These are phyloP conservation scores for Phataginus tricuspis DNA, from an alignment of 2,797 vertebrate species.

Conservation along the genomic window DNA sequence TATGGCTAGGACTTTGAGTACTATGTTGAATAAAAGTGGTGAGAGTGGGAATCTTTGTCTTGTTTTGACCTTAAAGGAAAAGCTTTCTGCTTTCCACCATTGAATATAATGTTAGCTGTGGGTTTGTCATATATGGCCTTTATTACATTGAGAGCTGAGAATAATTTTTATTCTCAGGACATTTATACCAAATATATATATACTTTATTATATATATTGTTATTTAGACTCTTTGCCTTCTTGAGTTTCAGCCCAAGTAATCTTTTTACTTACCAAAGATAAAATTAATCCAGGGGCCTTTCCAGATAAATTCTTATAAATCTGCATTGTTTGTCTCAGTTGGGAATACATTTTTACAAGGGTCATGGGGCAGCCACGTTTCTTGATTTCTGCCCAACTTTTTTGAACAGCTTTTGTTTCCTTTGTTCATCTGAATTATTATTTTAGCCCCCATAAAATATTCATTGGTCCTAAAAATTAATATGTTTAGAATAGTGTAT, in stretches of 20 bases:
- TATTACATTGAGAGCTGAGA: background rate
- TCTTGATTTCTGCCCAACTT: constrained; percentile 34
- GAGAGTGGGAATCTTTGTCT: too few relatives aligned
- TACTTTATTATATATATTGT: background rate
- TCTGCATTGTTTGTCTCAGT: background rate
- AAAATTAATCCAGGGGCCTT: background rate
- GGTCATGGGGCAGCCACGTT: background rate
- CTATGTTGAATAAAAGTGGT: too few relatives aligned
- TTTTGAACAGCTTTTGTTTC: constrained; percentile 31
- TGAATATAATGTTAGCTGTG: too few relatives aligned
- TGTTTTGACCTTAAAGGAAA: too few relatives aligned
- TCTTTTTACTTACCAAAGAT: constrained; percentile 6
- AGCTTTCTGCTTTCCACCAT: too few relatives aligned
- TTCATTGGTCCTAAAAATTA: background rate
- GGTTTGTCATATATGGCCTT: too few relatives aligned
- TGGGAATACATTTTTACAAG: constrained; percentile 11
- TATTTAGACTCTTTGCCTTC: background rate
- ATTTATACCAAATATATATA: background rate
- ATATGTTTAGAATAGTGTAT: background rate
- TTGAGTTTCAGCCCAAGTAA: background rate
- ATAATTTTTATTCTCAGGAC: constrained; percentile 7
- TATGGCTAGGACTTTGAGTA: too few relatives aligned
- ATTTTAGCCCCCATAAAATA: constrained; percentile 20
- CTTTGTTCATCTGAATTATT: constrained; percentile 3
- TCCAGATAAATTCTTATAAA: background rate